Base-by-base conservation (phyloP, 1,140 invertebrate genomes). In the Drosophila funebris region DNA sequence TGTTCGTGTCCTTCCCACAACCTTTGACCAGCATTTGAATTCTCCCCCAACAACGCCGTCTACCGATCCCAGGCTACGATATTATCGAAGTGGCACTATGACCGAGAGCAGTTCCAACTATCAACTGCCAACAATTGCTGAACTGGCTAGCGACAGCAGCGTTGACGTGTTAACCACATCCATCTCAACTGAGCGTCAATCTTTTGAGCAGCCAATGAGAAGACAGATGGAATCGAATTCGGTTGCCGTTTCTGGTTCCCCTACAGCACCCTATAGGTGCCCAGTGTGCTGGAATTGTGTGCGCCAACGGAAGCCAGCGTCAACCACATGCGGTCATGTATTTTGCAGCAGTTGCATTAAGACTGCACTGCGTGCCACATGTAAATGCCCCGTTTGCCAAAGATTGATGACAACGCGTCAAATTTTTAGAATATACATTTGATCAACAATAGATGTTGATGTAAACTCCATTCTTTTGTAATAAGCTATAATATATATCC, bases 251-350 rank as follows among this genome's bases (percentile, higher is more conserved):
- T 9, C 14, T 16, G 18, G 0, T 1, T 41, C 39, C 4, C 3
- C 2, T 7, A 6, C 9, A 0, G 27, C 54, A 7, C 54, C 61
- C 22, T 64, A 74, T 14, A 58, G 50, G n/a, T 76, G 71, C 46
- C 74, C 74, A 1, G 53, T 76, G 0, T 76, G 71, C 18, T 33
- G 57, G 53, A 33, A 54, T 3, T 53, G 16, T 41, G 53, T 76
- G 20, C 64, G 31, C 1, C 41, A 36, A 2, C 61, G 56, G 9
- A 13, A 54, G 2, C 74, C 74, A 0, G 27, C 27, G 7, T 14
- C 74, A 8, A 73, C 64, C 18, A 11, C 11, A 1, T 76, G 74
- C 53, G 71, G 74, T 0, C 74, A 76, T 54, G 71, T 76, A 0
- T 74, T 70, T 2, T 74, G 74, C 58, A 18, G 18, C 8, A 11